Evolutionary conservation across 2,888 invertebrate species (phyloP).

Genomic region (Chaetogeoica ovagalla): DNA sequence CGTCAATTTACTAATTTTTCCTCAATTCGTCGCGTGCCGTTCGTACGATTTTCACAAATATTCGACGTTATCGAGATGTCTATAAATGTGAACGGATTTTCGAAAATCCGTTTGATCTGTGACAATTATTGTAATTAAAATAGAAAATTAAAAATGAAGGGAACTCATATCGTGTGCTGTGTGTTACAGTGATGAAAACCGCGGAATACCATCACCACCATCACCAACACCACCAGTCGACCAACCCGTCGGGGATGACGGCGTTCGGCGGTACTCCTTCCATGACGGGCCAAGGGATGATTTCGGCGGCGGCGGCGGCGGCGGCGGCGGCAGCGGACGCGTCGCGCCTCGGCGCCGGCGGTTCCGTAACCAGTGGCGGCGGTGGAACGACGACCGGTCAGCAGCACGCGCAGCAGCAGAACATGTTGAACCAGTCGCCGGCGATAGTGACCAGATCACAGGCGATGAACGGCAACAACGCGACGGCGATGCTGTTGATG

Average conservation of each 20-base stretch:
- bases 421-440: conserved; percentile 15
- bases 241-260: conserved; percentile 4
- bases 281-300: conserved; percentile 6
- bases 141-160: no score
- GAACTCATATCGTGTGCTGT: not conserved
- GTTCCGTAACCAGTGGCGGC: no score
- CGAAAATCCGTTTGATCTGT: no score
- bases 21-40: no score
- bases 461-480: conserved; percentile 26
- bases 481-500: conserved; percentile 54
- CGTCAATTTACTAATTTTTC: no score
- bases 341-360: no score
- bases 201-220: conserved; percentile 40
- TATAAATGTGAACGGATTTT: no score
- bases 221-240: conserved; percentile 12
- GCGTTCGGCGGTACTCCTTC: conserved; percentile 36
- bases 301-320: conserved; percentile 2
- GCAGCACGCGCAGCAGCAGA: not conserved
- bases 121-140: no score
- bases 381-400: no score
- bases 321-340: no score
- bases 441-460: conserved; percentile 33
- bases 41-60: no score
- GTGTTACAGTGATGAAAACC: conserved; percentile 38
- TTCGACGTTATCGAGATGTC: no score